Conservation (phyloP, 2,797 vertebrate species). For the Ctenosaura bakeri region DNA sequence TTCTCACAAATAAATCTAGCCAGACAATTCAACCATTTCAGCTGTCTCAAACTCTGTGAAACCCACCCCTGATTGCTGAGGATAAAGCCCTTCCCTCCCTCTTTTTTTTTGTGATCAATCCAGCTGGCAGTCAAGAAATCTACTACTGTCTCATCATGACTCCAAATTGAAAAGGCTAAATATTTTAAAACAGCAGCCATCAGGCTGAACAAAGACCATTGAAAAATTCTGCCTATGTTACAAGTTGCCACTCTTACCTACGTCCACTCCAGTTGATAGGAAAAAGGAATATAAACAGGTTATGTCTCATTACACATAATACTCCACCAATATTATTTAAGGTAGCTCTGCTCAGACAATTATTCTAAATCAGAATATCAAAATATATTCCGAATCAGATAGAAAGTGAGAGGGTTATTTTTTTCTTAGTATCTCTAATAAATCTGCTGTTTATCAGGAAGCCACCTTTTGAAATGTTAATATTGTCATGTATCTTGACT, state of each 20-base stretch:
- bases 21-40: neutral
- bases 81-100: neutral
- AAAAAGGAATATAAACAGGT: neutral
- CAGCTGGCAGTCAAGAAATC: neutral
- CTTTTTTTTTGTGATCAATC: neutral
- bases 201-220: neutral
- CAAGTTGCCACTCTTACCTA: neutral
- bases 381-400: neutral
- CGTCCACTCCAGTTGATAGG: neutral
- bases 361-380: neutral
- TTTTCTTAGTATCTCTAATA: neutral
- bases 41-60: neutral
- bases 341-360: neutral
- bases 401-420: neutral
- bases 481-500: neutral
- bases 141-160: neutral
- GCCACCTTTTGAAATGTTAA: neutral
- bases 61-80: neutral
- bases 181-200: neutral
- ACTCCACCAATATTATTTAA: neutral
- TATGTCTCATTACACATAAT: neutral
- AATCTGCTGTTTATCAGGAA: neutral
- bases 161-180: neutral
- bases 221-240: neutral
- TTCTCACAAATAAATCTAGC: neutral